Evolutionary conservation across 2,113 vertebrate genomes (phyloP), one percentile per base, ranked within the genome.

Genomic region (Xyliphius kryptos): DNA sequence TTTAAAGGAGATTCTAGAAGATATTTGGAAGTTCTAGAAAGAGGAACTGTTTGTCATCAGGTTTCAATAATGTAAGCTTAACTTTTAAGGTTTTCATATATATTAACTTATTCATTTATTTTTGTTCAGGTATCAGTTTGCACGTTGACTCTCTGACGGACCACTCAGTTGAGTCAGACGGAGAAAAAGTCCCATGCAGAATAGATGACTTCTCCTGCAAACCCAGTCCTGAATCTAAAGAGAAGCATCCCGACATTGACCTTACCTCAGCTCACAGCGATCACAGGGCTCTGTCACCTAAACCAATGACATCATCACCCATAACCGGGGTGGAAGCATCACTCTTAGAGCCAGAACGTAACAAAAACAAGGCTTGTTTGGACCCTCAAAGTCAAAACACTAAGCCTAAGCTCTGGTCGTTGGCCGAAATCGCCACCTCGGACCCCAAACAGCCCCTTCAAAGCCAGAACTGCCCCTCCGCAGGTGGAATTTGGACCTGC

Each of bases 391-490:
- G 82, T 74, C 87, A 87, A 9, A 76, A 85, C 74, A 87, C 81
- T 80, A 97, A 97, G 67, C 94, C 95, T 77, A 97, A 97, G 70
- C 82, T 97, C 53, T 98, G 94, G 94, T 97, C 95, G 9, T 87
- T 97, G 81, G 95, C 94, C 43, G 95, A 98, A 83, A 98, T 98
- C 66, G 95, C 95, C 83, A 98, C 95, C 63, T 98, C 95, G 85
- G 95, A 97, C 90, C 87, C 88, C 79, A 97, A 97, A 83, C 91
- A 92, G 54, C 88, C 84, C 48, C 67, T 81, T 5, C 73, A 70
- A 13, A 90, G 83, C 49, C 89, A 83, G 65, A 84, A 74, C 22
- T 88, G 88, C 76, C 85, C 79, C 76, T 80, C 89, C 1, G 78
- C 82, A 2, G 72, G 80, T n/a, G 83, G 83, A 54, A 86, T 88